Evolutionary conservation across 1,140 invertebrate species (phyloP), one percentile per base, ranked within the genome.

Genomic region (Aphaenogaster rudis): DNA sequence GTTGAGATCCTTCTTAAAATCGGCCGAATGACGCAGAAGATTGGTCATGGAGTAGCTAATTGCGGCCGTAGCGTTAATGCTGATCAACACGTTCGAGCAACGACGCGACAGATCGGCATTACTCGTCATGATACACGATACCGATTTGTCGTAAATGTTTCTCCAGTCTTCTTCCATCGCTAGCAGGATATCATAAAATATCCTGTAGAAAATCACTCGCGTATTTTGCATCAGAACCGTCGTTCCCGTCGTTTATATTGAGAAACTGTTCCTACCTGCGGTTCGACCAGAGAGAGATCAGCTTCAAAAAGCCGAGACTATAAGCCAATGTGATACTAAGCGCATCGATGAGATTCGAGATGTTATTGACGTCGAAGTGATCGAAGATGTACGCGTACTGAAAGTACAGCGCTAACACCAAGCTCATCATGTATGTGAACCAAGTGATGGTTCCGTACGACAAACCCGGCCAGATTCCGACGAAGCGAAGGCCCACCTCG

Each of bases 201-300:
- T 11, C 45, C 89, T 90, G 66, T 6, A 45, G 48, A 86, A 85
- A 59, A 66, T 48, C 13, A 6, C 39, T 36, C 15, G 9, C 52
- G 6, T 66, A 63, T n/a, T 57, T 63, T 48, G 8, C 28, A 28
- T 50, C 0, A 6, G 0, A 45, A 57, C 13, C 11, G 1, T 50
- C 1, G 5, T 64, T 36, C 13, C 21, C 13, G 33, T 45, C 33
- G 36, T 54, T 64, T 28, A 36, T 3, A 67, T 81, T 0, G 28
- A 21, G 9, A 6, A 36, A 71, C 11, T 36, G 2, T 50, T 2
- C 84, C 86, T 79, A 90, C 89, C 80, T 57, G 33, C 66, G 78
- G 11, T 88, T 90, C 21, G 2, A 80, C 89, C 89, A 90, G 3
- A 90, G 82, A 13, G 45, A 69, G n/a, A 86, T 61, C 48, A 90